A percentile compares a stretch with the other conserved stretches of the same genome.
Evolutionary conservation across 1,140 invertebrate species (phyloP).

Genomic region (Pseudomyrmex concolor): DNA sequence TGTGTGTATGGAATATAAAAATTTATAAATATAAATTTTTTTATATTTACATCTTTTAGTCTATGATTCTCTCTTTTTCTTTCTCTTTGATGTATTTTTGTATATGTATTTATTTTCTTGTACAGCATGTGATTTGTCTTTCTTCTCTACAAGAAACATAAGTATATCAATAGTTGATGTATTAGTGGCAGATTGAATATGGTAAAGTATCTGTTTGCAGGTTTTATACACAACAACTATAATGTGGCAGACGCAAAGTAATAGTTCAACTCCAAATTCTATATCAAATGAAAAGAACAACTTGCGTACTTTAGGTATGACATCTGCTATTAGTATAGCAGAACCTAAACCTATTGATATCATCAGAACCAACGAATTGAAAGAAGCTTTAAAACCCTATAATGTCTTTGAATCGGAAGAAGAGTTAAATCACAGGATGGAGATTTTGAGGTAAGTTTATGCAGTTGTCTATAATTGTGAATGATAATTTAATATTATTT

Average conservation of each 20-base stretch:
- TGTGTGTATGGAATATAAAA: too few relatives aligned
- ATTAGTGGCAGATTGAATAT: too few relatives aligned
- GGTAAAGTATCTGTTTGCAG: slow-evolving; percentile 29
- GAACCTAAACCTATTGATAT: slow-evolving; percentile 94
- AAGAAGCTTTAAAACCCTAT: slow-evolving; percentile 93
- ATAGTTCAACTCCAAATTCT: slow-evolving; percentile 68
- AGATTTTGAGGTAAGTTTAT: slow-evolving; percentile 87
- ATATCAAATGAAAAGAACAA: slow-evolving; percentile 74
- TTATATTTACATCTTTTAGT: too few relatives aligned
- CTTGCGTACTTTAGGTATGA: slow-evolving; percentile 91
- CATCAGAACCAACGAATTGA: slow-evolving; percentile 92
- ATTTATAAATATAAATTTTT: too few relatives aligned
- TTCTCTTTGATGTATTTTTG: too few relatives aligned
- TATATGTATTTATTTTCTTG: too few relatives aligned
- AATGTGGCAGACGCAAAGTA: slow-evolving; percentile 80
- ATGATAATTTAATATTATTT: background rate
- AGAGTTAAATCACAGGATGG: slow-evolving; percentile 95
- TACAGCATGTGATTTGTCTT: too few relatives aligned
- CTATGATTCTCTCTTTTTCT: too few relatives aligned
- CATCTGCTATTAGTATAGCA: slow-evolving; percentile 96
- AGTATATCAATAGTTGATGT: too few relatives aligned
- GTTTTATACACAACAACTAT: slow-evolving; percentile 49
- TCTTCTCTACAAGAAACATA: too few relatives aligned
- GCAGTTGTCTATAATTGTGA: background rate
- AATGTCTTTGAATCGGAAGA: slow-evolving; percentile 96